phyloP scores from a whole-genome alignment of 2,113 vertebrate genomes.

The Taxidea taxus region DNA sequence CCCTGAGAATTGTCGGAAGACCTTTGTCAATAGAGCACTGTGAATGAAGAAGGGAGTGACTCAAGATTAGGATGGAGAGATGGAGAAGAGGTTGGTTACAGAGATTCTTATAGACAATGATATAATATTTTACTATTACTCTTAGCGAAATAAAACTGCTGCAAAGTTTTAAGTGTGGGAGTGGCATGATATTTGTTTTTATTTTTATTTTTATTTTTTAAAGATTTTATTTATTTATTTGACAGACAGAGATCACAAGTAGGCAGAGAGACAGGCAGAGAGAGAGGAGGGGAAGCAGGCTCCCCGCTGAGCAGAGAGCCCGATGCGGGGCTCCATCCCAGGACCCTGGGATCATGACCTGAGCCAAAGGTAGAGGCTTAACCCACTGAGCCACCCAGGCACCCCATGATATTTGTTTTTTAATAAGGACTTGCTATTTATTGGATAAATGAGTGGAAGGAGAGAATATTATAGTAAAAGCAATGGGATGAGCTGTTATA shows the following conservation, averaged over 20 bases:
- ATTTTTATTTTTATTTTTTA: too few species aligned
- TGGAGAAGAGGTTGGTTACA: neutral
- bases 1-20: neutral
- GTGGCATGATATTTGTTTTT: neutral
- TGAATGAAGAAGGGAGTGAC: neutral
- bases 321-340: too few species aligned
- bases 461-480: neutral
- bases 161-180: neutral
- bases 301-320: too few species aligned
- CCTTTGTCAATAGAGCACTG: neutral
- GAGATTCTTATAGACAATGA: neutral
- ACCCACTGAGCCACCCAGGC: too few species aligned
- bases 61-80: neutral
- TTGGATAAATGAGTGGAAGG: neutral
- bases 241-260: too few species aligned
- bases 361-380: too few species aligned
- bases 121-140: neutral
- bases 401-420: neutral
- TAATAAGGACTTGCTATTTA: neutral
- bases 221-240: too few species aligned
- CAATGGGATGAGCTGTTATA: neutral
- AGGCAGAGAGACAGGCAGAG: too few species aligned
- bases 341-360: too few species aligned
- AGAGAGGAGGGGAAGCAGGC: too few species aligned
- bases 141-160: neutral